Evolutionary conservation across 53 echinoderm and acorn worm species (phyloP).

Genomic region (Antedon mediterranea): DNA sequence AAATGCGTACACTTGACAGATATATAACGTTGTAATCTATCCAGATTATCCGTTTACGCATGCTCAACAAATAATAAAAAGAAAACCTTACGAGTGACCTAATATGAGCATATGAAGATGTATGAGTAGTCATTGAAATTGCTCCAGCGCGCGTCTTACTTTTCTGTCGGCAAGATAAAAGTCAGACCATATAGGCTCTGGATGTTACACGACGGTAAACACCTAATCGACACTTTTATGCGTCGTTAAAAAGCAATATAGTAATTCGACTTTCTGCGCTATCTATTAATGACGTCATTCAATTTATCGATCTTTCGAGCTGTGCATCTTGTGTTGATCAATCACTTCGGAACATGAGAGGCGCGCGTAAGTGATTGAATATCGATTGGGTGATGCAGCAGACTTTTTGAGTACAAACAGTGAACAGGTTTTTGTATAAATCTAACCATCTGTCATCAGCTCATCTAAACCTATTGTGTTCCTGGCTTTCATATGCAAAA

Average conservation of each 20-base stretch:
- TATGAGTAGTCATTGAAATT: not conserved
- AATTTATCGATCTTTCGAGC: not conserved
- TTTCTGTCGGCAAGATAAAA: not conserved
- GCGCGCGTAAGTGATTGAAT: not conserved
- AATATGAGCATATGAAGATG: not conserved
- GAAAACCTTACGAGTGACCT: not conserved
- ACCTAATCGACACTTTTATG: not conserved
- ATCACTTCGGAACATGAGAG: not conserved
- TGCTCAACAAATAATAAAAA: not conserved
- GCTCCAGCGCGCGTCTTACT: not conserved
- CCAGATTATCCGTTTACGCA: not conserved
- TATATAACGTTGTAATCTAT: no score
- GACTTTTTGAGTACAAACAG: not conserved
- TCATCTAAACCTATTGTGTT: not conserved
- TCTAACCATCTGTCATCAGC: not conserved
- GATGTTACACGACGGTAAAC: not conserved
- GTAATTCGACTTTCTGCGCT: not conserved
- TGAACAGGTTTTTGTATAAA: not conserved
- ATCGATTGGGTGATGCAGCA: not conserved
- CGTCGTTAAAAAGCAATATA: not conserved
- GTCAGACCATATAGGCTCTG: not conserved
- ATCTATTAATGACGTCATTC: not conserved
- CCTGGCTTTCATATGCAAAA: not conserved
- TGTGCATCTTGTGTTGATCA: not conserved
- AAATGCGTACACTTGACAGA: no score